Conservation (phyloP, 2,888 invertebrate species). For the Cheilosia scutellata region DNA sequence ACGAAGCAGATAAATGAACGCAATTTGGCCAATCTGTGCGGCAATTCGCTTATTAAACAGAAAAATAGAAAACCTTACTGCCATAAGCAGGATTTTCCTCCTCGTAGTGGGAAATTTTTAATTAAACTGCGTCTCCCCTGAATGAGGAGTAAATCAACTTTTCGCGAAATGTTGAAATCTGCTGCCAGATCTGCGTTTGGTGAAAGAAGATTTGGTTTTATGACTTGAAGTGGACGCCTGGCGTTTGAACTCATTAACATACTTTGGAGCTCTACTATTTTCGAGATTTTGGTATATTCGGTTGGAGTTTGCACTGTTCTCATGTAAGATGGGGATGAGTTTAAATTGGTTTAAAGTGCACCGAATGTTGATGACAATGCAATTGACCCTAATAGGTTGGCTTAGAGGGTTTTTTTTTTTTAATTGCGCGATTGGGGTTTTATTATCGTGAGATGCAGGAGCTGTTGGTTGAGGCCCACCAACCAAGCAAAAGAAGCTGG, state of each 20-base stretch:
- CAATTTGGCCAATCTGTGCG: constrained; percentile 64
- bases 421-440: no score
- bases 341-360: constrained; percentile 22
- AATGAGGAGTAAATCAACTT: constrained; percentile 49
- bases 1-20: constrained; percentile 54
- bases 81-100: constrained; percentile 7
- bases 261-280: constrained; percentile 21
- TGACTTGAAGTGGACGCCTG: constrained; percentile 11
- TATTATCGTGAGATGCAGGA: no score
- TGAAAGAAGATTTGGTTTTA: background rate
- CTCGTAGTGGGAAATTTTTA: constrained; percentile 36
- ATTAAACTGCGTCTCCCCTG: constrained; percentile 52
- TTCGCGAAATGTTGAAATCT: constrained; percentile 49
- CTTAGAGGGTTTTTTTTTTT: background rate
- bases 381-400: constrained; percentile 30
- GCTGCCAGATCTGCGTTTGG: constrained; percentile 26
- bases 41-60: constrained; percentile 36
- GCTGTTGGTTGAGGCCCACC: no score
- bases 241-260: constrained; percentile 45
- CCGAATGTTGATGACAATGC: constrained; percentile 13
- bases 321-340: background rate
- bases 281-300: background rate
- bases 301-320: constrained; percentile 4
- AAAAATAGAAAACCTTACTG: constrained; percentile 11
- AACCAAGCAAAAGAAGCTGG: no score